Percentiles rank a stretch among this genome's conserved stretches.
Evolutionary conservation across 2,113 vertebrate genomes (phyloP).

Genomic region (Trogon melanurus): DNA sequence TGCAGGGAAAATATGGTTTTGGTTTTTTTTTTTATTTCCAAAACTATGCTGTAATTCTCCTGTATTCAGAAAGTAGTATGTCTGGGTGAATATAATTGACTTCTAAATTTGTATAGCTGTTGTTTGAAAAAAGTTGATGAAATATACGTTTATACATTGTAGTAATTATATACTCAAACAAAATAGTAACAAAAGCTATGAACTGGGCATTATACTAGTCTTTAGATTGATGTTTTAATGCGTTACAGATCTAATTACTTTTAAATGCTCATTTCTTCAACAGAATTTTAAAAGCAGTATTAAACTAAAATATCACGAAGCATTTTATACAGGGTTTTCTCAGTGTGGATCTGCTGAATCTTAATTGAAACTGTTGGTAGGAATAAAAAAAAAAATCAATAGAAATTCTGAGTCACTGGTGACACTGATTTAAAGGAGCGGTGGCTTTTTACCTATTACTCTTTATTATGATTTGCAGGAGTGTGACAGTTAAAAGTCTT

Average conservation of each 20-base stretch:
- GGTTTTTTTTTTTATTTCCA: background rate
- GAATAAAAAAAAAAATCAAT: slow-evolving; percentile 33
- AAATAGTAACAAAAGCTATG: background rate
- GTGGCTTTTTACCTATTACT: slow-evolving; percentile 8
- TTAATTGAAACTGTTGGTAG: slow-evolving; percentile 37
- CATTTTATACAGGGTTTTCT: background rate
- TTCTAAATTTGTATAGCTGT: background rate
- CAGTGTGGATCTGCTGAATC: slow-evolving; percentile 11
- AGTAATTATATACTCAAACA: background rate
- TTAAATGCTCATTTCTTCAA: background rate
- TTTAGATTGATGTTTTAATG: background rate
- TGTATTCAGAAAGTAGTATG: background rate
- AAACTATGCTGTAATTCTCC: background rate
- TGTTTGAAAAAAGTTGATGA: background rate
- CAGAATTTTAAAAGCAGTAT: background rate
- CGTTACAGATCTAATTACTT: background rate
- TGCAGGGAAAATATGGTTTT: background rate
- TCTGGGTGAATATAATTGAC: background rate
- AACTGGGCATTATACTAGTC: background rate
- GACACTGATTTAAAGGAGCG: slow-evolving; percentile 40
- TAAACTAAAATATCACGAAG: background rate
- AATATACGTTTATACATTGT: background rate
- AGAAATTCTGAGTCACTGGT: slow-evolving; percentile 31
- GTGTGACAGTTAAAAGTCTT: background rate
- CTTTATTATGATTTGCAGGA: background rate